Base-by-base conservation (phyloP, 2,797 vertebrate species). In the Alectoris magna region DNA sequence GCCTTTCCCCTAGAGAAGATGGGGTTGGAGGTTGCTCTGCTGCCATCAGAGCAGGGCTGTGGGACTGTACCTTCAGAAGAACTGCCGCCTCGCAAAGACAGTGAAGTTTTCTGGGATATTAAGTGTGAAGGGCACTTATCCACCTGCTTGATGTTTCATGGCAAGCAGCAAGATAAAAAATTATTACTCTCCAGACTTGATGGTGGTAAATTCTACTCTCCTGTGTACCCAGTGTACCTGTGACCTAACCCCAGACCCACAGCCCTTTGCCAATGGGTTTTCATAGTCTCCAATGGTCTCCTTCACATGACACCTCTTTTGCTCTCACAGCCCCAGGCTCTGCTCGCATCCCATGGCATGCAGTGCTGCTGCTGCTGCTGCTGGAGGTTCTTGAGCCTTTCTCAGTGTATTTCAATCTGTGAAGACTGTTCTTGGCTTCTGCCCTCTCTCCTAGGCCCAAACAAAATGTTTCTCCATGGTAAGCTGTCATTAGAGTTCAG, bases 381-480 rank as follows among this genome's bases (percentile, higher is more conserved):
- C 88, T 72, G 66, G 34, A 59, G 51, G 63, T 36, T 19, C 91
- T 81, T n/a, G 3, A 60, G 14, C 71, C 11, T 88, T 94, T 72
- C 87, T 81, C 80, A 5, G 24, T 1, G 16, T 2, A 5, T 81
- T 93, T 90, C 93, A 56, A 77, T 55, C 69, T 13, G 46, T 16
- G 27, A 53, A 36, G 87, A 66, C 84, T 56, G 64, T 87, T 94
- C 81, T 87, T 95, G 96, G 93, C 93, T 82, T 6, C 93, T 69
- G 48, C 64, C 64, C 64, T 34, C 60, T 39, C 71, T 84, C 14
- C 48, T 0, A 71, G 86, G 74, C 96, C 95, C 95, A 95, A 95
- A 84, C 77, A 60, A 94, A 96, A 94, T 68, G 95, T 96, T 96
- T 95, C 93, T 94, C 71, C 44, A 18, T 88, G 86, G 34, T 76